Evolutionary conservation across 2,113 vertebrate species (phyloP), one percentile per base, ranked within the genome.

Genomic region (Junco hyemalis): DNA sequence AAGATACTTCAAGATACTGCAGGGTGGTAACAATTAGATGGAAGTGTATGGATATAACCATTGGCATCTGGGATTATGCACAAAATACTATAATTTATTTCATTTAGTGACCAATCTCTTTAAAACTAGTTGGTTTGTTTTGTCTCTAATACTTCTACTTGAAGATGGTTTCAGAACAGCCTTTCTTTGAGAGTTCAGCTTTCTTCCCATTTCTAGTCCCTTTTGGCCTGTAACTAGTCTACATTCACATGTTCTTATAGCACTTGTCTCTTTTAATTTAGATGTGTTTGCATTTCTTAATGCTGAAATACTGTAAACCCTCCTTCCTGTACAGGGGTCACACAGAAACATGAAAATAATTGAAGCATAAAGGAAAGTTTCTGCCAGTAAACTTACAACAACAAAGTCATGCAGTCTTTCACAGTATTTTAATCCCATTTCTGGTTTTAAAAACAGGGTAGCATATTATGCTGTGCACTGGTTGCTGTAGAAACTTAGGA

Each of bases 51-150:
- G 51, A 35, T 48, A 40, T 5, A 53, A 16, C 17, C 1, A 6
- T 0, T 28, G 25, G 21, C 0, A 3, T 29, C 22, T 65, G 31
- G 4, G 11, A 80, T 23, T 69, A 51, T 15, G 15, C 3, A 40
- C 3, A 19, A 5, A 29, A 2, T 14, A 16, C 23, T 44, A 26
- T 5, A 17, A 40, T 33, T 56, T 22, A 6, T 73, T 71, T 51
- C 11, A 29, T 68, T 66, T 47, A 31, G 9, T 45, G 11, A 35
- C n/a, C 0, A 3, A 6, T 33, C 5, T 65, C 35, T 68, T 88
- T 48, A 72, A 29, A 70, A 56, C 2, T 35, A 60, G 4, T 45
- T n/a, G 15, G 6, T 1, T 25, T 54, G 4, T 9, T 70, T 91
- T 45, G 4, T 7, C 26, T 60, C 26, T 48, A 56, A 47, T 48